Evolutionary conservation across 2,888 invertebrate genomes (phyloP), one percentile per base, ranked within the genome.

Genomic region (Eretmocerus hayati): DNA sequence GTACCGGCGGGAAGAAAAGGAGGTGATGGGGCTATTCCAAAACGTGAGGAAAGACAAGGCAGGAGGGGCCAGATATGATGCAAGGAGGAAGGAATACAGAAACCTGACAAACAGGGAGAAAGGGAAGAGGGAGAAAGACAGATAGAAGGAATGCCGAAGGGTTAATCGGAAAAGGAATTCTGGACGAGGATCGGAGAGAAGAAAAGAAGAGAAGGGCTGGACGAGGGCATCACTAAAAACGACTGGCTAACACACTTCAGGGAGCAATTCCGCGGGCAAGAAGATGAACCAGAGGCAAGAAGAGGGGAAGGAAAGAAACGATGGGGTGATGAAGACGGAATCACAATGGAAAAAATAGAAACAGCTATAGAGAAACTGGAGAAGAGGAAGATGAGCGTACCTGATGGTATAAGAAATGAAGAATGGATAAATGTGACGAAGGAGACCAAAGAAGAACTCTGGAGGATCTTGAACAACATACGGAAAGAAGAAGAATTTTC

Each of bases 401-500:
- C 36, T 19, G 20, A 44, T 23, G 37, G 18, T 5, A 26, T 20
- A 44, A 6, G n/a, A 18, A 36, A 45, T 30, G 45, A 47, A 42
- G 26, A 32, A 31, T 48, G 38, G 32, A 42, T 26, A 13, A 5
- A 35, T 8, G 22, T 33, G 22, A 18, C 19, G 4, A 20, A 42
- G 4, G 16, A 23, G n/a, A 18, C 23, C 16, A 15, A 11, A 15
- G 20, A 19, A 32, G 42, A 32, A 9, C 19, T 42, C 5, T n/a
- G 11, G 38, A 30, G 51, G 6, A 31, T 48, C 6, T 41, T 48
- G 5, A 20, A 22, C 2, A 40, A 22, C 9, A 44, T 47, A 1
- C 48, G 50, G 41, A 26, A 26, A 4, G 41, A 26, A 11, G 37
- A 30, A 15, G 36, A 15, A 9, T 38, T 49, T 26, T 45, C 53